Percentiles rank a stretch among this genome's conserved stretches.
Evolutionary conservation across 2,888 invertebrate species (phyloP).

Genomic region (Cosmorhoe ocellata): DNA sequence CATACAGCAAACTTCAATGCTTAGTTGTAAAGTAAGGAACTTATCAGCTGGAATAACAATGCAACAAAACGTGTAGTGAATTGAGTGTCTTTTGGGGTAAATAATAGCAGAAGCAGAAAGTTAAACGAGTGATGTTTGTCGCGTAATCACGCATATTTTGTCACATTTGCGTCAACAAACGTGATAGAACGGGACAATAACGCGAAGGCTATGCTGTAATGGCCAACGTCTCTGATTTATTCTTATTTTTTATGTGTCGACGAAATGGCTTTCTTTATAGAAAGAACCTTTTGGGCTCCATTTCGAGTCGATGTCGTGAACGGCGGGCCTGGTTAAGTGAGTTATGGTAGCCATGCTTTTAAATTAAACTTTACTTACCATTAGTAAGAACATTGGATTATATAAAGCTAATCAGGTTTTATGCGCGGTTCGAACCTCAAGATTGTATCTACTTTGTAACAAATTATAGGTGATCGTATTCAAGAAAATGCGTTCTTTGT

Average conservation of each 20-base stretch:
- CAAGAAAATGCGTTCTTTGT: slow-evolving; percentile 47
- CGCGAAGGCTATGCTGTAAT: slow-evolving; percentile 65
- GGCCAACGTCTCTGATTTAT: slow-evolving; percentile 75
- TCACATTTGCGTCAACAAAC: slow-evolving; percentile 71
- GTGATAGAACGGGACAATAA: slow-evolving; percentile 72
- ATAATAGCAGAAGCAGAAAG: slow-evolving; percentile 35
- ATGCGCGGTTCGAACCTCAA: slow-evolving; percentile 22
- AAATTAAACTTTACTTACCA: slow-evolving; percentile 59
- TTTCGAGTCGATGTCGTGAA: slow-evolving; percentile 52
- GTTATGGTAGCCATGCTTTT: slow-evolving; percentile 51
- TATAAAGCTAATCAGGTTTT: slow-evolving; percentile 26
- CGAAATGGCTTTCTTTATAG: slow-evolving; percentile 70
- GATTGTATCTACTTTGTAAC: slow-evolving; percentile 16
- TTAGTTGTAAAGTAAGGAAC: not conserved
- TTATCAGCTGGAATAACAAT: not conserved
- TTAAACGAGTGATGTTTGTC: slow-evolving; percentile 55
- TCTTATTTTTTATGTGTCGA: slow-evolving; percentile 75
- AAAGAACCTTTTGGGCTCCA: slow-evolving; percentile 54
- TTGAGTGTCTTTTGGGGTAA: slow-evolving; percentile 13
- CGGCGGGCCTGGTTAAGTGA: slow-evolving; percentile 49
- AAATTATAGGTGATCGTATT: slow-evolving; percentile 30
- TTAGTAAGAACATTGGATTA: slow-evolving; percentile 35
- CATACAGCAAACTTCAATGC: not conserved
- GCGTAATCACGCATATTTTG: slow-evolving; percentile 69
- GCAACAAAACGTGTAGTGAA: slow-evolving; percentile 12